A percentile compares a stretch with the other conserved stretches of the same genome.
These are phyloP conservation scores for Thelaira solivaga DNA, from an alignment of 2,888 invertebrate genomes.

Conservation along the genomic window DNA sequence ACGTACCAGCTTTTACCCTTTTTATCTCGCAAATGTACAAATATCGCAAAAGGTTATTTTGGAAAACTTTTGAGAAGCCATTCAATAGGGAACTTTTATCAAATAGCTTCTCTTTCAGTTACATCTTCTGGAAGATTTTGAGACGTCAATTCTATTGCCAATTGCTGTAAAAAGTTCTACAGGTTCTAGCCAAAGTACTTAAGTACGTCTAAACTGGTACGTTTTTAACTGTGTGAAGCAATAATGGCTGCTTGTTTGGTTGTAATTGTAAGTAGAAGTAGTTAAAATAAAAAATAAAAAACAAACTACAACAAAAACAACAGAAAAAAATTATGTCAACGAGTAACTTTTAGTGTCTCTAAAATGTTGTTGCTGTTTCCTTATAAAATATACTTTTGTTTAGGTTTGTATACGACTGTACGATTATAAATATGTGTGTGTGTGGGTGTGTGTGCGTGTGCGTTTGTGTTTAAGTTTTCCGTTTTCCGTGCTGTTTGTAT, in stretches of 20 bases:
- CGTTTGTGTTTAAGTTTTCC: neutral
- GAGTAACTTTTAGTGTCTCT: slow-evolving; percentile 64
- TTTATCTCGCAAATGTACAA: no score
- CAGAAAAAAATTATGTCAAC: slow-evolving; percentile 73
- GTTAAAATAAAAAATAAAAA: slow-evolving; percentile 46
- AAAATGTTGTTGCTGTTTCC: slow-evolving; percentile 68
- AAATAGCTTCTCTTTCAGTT: no score
- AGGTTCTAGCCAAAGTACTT: no score
- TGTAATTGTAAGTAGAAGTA: slow-evolving; percentile 10
- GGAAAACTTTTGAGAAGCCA: no score
- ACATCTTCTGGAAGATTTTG: no score
- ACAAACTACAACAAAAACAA: slow-evolving; percentile 30
- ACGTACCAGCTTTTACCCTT: no score
- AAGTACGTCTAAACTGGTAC: no score
- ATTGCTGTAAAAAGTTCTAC: no score
- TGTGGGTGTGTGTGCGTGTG: slow-evolving; percentile 7
- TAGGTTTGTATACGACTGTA: neutral
- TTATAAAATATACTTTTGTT: slow-evolving; percentile 5
- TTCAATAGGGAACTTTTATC: no score
- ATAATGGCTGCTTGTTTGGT: slow-evolving; percentile 23
- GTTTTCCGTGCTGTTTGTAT: slow-evolving; percentile 36
- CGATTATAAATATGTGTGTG: neutral
- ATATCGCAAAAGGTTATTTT: no score
- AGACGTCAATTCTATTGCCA: no score
- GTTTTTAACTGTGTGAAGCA: slow-evolving; percentile 59